These are phyloP conservation scores for Drosophila lutescens DNA, from an alignment of 2,888 invertebrate species.

Conservation along the genomic window DNA sequence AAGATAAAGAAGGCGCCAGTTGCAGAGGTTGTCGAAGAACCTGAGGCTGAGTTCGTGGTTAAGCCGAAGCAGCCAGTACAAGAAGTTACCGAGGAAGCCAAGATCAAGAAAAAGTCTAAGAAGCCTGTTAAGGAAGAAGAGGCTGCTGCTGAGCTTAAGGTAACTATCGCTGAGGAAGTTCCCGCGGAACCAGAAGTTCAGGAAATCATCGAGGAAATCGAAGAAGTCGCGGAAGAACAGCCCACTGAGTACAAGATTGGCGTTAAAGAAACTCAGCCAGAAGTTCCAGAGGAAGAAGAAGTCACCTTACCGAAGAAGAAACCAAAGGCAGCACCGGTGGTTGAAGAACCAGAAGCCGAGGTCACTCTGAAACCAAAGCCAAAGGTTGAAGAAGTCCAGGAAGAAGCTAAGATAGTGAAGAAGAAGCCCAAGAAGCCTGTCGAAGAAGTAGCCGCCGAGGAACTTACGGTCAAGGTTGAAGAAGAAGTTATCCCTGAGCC, in stretches of 20 bases:
- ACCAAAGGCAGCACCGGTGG: slow-evolving; percentile 50
- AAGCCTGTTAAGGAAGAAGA: slow-evolving; percentile 69
- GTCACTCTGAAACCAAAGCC: slow-evolving; percentile 70
- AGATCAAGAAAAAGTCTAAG: slow-evolving; percentile 76
- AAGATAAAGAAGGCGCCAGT: slow-evolving; percentile 62
- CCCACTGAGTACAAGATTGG: slow-evolving; percentile 62
- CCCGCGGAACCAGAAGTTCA: slow-evolving; percentile 66
- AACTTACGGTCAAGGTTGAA: slow-evolving; percentile 74
- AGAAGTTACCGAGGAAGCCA: slow-evolving; percentile 75
- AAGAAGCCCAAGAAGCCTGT: slow-evolving; percentile 78
- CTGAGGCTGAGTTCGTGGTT: slow-evolving; percentile 77
- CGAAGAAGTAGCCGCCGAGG: slow-evolving; percentile 73
- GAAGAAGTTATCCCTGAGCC: slow-evolving; percentile 74
- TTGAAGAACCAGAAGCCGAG: slow-evolving; percentile 76
- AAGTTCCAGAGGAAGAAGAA: slow-evolving; percentile 56
- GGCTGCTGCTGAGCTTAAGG: slow-evolving; percentile 77
- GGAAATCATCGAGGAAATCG: slow-evolving; percentile 73
- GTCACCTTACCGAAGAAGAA: slow-evolving; percentile 69
- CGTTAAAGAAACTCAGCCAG: slow-evolving; percentile 70
- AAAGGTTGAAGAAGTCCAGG: slow-evolving; percentile 67
- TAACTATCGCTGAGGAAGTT: slow-evolving; percentile 77
- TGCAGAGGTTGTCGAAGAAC: slow-evolving; percentile 75
- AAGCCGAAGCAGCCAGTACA: slow-evolving; percentile 68
- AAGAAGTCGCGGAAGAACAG: slow-evolving; percentile 52
- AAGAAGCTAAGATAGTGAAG: slow-evolving; percentile 72